phyloP scores from a whole-genome alignment of 2,888 invertebrate species.

The Chrysolina oricalcia region DNA sequence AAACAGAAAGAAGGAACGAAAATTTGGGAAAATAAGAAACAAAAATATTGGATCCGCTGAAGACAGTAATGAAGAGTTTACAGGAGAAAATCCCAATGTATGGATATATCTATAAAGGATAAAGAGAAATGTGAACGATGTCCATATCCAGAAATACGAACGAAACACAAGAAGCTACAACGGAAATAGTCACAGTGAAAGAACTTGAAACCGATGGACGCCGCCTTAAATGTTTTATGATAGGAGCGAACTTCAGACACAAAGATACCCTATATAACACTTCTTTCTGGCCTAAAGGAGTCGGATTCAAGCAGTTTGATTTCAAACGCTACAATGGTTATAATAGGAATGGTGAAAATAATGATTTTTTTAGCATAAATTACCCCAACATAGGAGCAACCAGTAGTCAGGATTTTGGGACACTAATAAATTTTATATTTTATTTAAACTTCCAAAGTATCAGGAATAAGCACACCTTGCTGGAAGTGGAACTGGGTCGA shows the following conservation, averaged over 20 bases:
- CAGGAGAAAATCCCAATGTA: background rate
- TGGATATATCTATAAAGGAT: background rate
- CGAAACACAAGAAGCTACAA: background rate
- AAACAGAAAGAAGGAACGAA: constrained; percentile 25
- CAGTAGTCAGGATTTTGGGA: too few species aligned
- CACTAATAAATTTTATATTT: too few species aligned
- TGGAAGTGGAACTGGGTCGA: too few species aligned
- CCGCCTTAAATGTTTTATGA: background rate
- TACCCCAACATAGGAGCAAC: too few species aligned
- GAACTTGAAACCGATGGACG: background rate
- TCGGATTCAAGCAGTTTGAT: too few species aligned
- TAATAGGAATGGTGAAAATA: background rate
- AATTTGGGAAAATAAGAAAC: constrained; percentile 12
- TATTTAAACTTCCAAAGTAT: too few species aligned
- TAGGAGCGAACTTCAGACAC: too few species aligned
- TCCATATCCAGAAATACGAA: background rate
- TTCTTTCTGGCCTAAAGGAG: background rate
- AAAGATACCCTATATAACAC: too few species aligned
- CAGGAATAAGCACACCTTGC: too few species aligned
- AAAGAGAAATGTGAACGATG: background rate
- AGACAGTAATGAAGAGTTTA: constrained; percentile 1
- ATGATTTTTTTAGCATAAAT: background rate
- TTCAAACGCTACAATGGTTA: background rate
- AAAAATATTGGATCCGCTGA: constrained; percentile 6
- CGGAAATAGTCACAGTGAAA: background rate